A percentile compares a stretch with the other conserved stretches of the same genome.
Conservation (phyloP, 2,797 vertebrate species). For the Tympanoctomys barrerae region DNA sequence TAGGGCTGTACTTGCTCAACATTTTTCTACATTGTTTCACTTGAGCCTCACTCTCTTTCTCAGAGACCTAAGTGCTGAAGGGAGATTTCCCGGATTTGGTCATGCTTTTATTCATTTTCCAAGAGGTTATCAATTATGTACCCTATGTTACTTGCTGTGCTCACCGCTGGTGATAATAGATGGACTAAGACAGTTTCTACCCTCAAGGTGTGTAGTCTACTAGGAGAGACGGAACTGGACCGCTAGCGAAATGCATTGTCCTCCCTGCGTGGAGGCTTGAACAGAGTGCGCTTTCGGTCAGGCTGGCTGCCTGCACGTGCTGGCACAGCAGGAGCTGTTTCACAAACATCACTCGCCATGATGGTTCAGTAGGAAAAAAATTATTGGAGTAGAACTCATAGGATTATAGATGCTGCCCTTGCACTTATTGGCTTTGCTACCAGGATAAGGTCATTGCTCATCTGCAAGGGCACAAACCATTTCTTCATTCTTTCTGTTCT, state of each 20-base stretch:
- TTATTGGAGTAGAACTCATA: neutral
- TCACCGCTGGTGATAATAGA: neutral
- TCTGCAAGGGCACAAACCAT: conserved; percentile 1
- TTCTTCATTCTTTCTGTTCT: conserved; percentile 41
- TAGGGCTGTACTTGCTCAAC: neutral
- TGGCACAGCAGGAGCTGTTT: conserved; percentile 20
- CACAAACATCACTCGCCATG: neutral
- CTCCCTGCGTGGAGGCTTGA: neutral
- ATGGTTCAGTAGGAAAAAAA: neutral
- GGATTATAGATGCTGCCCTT: neutral
- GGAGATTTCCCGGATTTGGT: neutral
- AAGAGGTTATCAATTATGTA: neutral
- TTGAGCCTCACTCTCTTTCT: neutral
- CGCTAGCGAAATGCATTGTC: neutral
- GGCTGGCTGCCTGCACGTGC: neutral
- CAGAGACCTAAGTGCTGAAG: neutral
- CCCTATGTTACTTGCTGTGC: neutral
- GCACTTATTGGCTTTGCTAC: neutral
- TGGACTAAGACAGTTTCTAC: neutral
- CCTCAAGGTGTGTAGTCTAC: neutral
- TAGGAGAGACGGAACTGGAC: neutral
- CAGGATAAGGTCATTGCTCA: neutral
- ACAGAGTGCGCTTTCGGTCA: conserved; percentile 44
- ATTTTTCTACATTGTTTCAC: neutral
- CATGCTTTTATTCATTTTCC: conserved; percentile 9